Evolutionary conservation across 2,797 vertebrate species (phyloP).

Genomic region (Ptychobarbus kaznakovi): DNA sequence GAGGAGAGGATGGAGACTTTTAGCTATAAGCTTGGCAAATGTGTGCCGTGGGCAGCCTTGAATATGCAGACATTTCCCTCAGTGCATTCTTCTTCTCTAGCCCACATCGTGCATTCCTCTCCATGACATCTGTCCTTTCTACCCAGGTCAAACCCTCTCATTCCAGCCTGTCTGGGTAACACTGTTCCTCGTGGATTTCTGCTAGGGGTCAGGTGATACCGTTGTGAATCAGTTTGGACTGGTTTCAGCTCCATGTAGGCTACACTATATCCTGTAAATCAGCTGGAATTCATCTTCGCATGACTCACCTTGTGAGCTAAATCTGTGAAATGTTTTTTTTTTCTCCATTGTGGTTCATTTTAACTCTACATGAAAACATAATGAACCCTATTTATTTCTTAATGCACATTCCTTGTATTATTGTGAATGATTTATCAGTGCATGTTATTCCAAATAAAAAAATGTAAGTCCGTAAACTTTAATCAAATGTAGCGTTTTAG

Average conservation of each 20-base stretch:
- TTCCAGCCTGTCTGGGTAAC: not conserved
- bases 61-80: constrained; percentile 79
- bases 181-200: not conserved
- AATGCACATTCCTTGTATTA: not conserved
- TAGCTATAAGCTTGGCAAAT: constrained; percentile 65
- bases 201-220: not conserved
- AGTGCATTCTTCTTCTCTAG: constrained; percentile 60
- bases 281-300: not conserved
- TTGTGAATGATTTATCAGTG: constrained; percentile 9
- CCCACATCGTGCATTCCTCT: constrained; percentile 79
- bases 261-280: not conserved
- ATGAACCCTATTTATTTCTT: not conserved
- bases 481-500: not conserved
- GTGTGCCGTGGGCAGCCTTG: constrained; percentile 75
- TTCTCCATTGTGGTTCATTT: not conserved
- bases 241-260: not conserved
- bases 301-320: not conserved
- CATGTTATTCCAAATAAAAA: not conserved
- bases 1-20: constrained; percentile 66
- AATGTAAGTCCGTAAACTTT: not conserved
- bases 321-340: not conserved
- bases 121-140: constrained; percentile 30
- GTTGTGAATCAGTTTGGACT: not conserved
- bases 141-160: constrained; percentile 47
- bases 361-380: not conserved